These are phyloP conservation scores for Dicerorhinus sumatrensis DNA, from an alignment of 2,113 vertebrate genomes.

Conservation along the genomic window DNA sequence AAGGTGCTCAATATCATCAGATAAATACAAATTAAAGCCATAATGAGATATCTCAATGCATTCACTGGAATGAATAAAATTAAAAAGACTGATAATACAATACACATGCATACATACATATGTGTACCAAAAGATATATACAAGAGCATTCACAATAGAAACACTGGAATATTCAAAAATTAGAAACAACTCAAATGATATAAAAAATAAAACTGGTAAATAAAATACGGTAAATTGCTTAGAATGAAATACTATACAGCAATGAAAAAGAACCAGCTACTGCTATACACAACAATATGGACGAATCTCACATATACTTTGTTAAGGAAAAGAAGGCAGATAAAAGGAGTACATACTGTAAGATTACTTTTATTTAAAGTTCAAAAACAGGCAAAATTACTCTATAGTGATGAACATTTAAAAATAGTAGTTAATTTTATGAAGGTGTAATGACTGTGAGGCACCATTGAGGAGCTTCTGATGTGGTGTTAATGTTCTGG, in stretches of 20 bases:
- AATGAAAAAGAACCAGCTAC: neutral
- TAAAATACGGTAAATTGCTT: neutral
- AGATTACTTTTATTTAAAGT: neutral
- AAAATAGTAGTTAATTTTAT: neutral
- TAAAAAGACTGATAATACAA: neutral
- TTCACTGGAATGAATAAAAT: neutral
- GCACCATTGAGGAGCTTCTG: neutral
- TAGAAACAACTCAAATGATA: neutral
- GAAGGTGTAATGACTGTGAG: neutral
- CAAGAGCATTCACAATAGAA: neutral
- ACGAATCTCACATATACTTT: neutral
- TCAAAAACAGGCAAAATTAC: neutral
- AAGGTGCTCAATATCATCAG: neutral
- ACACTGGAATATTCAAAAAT: neutral
- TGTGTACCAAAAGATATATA: neutral
- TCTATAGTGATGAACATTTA: neutral
- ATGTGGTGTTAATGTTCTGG: neutral
- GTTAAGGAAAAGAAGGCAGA: neutral
- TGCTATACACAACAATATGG: neutral
- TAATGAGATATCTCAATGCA: neutral
- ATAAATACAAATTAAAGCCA: neutral
- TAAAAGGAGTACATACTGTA: neutral
- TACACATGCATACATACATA: neutral
- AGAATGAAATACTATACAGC: neutral
- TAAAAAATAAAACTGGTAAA: neutral